Evolutionary conservation across 2,113 vertebrate species (phyloP), one percentile per base, ranked within the genome.

Genomic region (Aspidoscelis tigris): DNA sequence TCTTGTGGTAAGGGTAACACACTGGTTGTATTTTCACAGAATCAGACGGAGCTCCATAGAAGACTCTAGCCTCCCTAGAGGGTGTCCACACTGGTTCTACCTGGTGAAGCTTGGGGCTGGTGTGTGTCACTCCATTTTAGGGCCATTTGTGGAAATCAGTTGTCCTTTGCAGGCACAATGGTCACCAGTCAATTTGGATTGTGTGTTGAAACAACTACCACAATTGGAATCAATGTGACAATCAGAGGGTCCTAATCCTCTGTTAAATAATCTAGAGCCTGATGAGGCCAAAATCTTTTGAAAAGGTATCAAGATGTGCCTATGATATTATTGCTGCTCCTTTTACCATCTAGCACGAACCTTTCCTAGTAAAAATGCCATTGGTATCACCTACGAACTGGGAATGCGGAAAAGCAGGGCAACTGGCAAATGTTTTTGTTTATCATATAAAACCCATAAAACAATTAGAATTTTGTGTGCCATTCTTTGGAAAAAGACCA

Each of bases 401-500:
- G 47, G 84, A 73, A 70, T 22, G 84, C 78, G 80, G 78, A 83
- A 78, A 92, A 86, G 64, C 71, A 6, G 83, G 89, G 9, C 58
- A 84, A 65, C 75, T 55, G 88, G 82, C 74, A 65, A 84, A 76
- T 85, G 90, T 89, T 61, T 78, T 80, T 90, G 87, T 86, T 75
- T 86, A 75, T 6, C 79, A 39, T 86, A 73, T 73, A 77, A 87
- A 84, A 81, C 47, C 41, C n/a, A 3, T 50, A 79, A 85, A 88
- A 72, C 71, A 88, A 55, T 79, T 69, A 85, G 73, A 74, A 87
- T 66, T 76, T 5, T 76, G 90, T 84, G 81, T 75, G 71, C 89
- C 18, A 47, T 2, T 11, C 81, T n/a, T 83, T 84, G 87, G 87
- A 80, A 50, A 81, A 75, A 86, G 66, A 85, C 41, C 84, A 76